phyloP scores from a whole-genome alignment of 2,797 vertebrate species.

The Lithobates sylvaticus region DNA sequence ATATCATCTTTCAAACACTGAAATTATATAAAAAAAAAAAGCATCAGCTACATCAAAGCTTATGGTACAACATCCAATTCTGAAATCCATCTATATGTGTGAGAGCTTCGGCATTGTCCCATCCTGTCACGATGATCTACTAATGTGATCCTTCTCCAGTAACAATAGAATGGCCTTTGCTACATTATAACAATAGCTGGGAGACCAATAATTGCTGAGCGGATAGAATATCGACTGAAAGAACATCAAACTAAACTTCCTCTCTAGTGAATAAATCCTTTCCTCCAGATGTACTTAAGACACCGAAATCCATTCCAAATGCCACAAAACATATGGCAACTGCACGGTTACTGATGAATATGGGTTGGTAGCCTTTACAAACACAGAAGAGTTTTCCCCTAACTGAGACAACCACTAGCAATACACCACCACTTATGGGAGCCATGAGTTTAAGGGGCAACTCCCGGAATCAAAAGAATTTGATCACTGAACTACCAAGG shows the following conservation, averaged over 20 bases:
- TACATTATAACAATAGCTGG: conserved; percentile 9
- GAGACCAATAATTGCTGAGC: conserved; percentile 33
- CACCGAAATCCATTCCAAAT: conserved; percentile 24
- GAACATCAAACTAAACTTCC: conserved; percentile 28
- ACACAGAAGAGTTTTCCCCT: neutral
- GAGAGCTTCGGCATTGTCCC: neutral
- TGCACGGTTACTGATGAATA: neutral
- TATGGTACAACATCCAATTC: neutral
- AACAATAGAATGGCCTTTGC: neutral
- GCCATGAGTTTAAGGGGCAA: too few relatives aligned
- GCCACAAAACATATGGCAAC: conserved; percentile 26
- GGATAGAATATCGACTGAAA: conserved; percentile 23
- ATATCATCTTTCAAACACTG: too few relatives aligned
- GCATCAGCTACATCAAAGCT: too few relatives aligned
- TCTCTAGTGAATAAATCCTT: conserved; percentile 20
- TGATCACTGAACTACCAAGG: too few relatives aligned
- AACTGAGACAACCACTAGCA: neutral
- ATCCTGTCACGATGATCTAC: conserved; percentile 7
- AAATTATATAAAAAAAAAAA: too few relatives aligned
- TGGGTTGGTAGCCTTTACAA: conserved; percentile 3
- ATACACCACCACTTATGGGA: neutral
- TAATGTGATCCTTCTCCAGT: neutral
- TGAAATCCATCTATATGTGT: neutral
- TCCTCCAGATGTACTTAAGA: conserved; percentile 27
- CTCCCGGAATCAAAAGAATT: too few relatives aligned